A percentile compares a stretch with the other conserved stretches of the same genome.
These are phyloP conservation scores for Ranitomeya imitator DNA, from an alignment of 2,113 vertebrate genomes.

Conservation along the genomic window DNA sequence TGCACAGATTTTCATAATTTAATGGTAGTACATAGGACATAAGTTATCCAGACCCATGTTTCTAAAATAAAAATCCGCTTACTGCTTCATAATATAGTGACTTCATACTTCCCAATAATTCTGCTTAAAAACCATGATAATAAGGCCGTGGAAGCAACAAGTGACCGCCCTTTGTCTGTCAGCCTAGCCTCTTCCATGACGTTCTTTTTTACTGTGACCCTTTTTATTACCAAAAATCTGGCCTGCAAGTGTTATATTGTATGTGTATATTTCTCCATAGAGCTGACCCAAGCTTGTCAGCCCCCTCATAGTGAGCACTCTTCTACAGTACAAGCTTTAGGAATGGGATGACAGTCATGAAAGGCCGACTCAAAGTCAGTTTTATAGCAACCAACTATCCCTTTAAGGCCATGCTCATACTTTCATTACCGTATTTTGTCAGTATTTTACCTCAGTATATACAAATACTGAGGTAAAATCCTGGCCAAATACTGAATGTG, in stretches of 20 bases:
- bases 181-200: background rate
- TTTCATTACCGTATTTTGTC: too few species aligned
- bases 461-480: too few species aligned
- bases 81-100: background rate
- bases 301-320: background rate
- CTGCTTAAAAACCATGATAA: background rate
- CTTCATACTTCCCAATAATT: background rate
- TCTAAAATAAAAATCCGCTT: background rate
- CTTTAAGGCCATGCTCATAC: too few species aligned
- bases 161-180: background rate
- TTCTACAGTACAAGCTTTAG: background rate
- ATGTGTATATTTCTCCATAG: slow-evolving; percentile 1
- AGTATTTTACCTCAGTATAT: too few species aligned
- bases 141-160: background rate
- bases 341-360: background rate
- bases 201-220: background rate
- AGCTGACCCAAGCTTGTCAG: background rate
- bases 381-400: slow-evolving; percentile 10
- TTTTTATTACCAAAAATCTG: background rate
- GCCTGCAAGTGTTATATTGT: background rate
- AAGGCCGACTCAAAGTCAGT: background rate
- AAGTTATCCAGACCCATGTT: background rate
- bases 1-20: background rate
- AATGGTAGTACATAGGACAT: background rate
- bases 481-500: too few species aligned